phyloP scores from a whole-genome alignment of 2,113 vertebrate species.

The Anoplopoma fimbria region DNA sequence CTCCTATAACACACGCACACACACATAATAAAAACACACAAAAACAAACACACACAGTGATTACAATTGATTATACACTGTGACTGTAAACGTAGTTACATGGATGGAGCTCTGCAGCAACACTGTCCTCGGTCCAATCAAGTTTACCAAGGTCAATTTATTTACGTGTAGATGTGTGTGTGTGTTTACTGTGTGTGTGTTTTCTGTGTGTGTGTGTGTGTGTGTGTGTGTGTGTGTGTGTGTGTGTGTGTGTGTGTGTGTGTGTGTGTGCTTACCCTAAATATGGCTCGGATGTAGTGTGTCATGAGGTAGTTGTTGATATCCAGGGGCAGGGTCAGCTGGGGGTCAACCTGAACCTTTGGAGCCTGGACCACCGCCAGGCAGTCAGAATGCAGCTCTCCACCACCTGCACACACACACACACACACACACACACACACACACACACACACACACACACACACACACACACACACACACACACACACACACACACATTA shows the following conservation, averaged over 20 bases:
- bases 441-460: constrained; percentile 23
- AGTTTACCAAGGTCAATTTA: background rate
- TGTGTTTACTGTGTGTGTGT: background rate
- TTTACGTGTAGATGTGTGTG: background rate
- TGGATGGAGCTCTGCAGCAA: background rate
- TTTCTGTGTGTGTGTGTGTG: background rate
- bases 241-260: background rate
- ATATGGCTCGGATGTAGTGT: constrained; percentile 91
- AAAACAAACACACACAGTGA: constrained; percentile 25
- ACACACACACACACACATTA: constrained; percentile 41
- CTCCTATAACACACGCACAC: constrained; percentile 83
- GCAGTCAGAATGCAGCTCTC: constrained; percentile 81
- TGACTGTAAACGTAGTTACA: background rate
- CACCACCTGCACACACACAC: constrained; percentile 67
- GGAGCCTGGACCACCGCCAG: constrained; percentile 88
- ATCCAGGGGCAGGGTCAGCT: constrained; percentile 92
- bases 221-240: constrained; percentile 24
- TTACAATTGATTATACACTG: background rate
- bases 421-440: constrained; percentile 40
- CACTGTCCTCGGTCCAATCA: background rate
- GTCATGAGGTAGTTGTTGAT: constrained; percentile 97
- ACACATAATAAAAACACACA: constrained; percentile 3
- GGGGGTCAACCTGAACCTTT: constrained; percentile 86
- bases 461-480: constrained; percentile 48
- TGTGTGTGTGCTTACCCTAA: constrained; percentile 85